phyloP scores from a whole-genome alignment of 2,797 vertebrate species.

The Poeciliopsis gracilis region DNA sequence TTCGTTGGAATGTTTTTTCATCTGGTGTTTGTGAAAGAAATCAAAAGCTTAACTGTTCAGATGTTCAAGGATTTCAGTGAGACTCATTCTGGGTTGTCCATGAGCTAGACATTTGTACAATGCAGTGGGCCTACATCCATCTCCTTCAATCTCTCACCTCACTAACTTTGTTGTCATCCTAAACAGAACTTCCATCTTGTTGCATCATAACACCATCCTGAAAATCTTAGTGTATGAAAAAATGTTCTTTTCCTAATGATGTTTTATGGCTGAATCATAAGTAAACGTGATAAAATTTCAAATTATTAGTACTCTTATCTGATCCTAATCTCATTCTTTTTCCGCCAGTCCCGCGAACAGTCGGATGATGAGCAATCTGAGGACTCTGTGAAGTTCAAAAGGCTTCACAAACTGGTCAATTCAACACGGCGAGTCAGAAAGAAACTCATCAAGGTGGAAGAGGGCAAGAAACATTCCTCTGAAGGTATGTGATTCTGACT shows the following conservation, averaged over 20 bases:
- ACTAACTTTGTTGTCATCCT: slow-evolving; percentile 70
- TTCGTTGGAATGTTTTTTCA: slow-evolving; percentile 12
- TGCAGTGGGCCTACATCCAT: slow-evolving; percentile 31
- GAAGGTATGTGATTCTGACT: slow-evolving; percentile 84
- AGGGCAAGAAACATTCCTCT: slow-evolving; percentile 90
- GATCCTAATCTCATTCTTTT: slow-evolving; percentile 2
- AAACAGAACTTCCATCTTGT: slow-evolving; percentile 53
- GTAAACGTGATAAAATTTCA: neutral
- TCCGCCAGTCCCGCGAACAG: slow-evolving; percentile 92
- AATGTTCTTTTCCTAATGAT: neutral
- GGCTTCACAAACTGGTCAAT: slow-evolving; percentile 97
- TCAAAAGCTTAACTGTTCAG: neutral
- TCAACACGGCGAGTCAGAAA: slow-evolving; percentile 96
- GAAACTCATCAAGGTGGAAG: slow-evolving; percentile 97
- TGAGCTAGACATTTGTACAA: slow-evolving; percentile 26
- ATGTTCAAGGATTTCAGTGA: slow-evolving; percentile 12
- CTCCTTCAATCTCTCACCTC: slow-evolving; percentile 60
- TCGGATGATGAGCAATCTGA: slow-evolving; percentile 97
- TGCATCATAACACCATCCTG: slow-evolving; percentile 10
- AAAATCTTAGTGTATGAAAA: slow-evolving; percentile 2
- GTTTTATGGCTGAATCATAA: neutral
- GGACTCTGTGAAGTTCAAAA: slow-evolving; percentile 97
- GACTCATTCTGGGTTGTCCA: slow-evolving; percentile 16
- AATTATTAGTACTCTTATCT: fast-evolving
- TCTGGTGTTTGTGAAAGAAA: slow-evolving; percentile 28